phyloP scores from a whole-genome alignment of 2,888 invertebrate genomes.

The Mimumesa dahlbomi region DNA sequence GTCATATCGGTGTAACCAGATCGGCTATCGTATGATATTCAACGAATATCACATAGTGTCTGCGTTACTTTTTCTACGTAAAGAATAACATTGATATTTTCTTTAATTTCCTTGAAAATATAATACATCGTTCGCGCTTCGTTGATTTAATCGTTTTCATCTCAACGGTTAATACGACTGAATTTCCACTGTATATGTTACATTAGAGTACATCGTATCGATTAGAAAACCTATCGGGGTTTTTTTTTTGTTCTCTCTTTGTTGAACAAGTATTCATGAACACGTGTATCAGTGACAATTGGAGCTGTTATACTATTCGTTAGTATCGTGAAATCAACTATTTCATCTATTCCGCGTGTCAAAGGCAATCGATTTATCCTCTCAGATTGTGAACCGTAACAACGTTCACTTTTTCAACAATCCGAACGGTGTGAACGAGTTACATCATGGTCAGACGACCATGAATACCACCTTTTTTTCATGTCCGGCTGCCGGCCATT shows the following conservation, averaged over 20 bases:
- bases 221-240: too few species aligned
- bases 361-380: too few species aligned
- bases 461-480: conserved; percentile 31
- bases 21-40: background rate
- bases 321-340: too few species aligned
- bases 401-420: conserved; percentile 51
- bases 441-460: conserved; percentile 43
- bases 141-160: background rate
- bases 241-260: too few species aligned
- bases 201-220: too few species aligned
- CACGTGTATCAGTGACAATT: too few species aligned
- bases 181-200: too few species aligned
- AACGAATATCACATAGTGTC: too few species aligned
- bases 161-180: background rate
- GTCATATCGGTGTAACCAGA: background rate
- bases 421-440: conserved; percentile 53
- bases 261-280: too few species aligned
- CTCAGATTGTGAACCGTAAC: conserved; percentile 58
- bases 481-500: conserved; percentile 22
- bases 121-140: background rate
- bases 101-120: background rate
- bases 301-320: too few species aligned
- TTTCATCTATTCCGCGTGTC: too few species aligned
- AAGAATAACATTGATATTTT: background rate
- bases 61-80: background rate